Evolutionary conservation across 2,797 vertebrate species (phyloP).

Genomic region (Gallinago nigripennis): DNA sequence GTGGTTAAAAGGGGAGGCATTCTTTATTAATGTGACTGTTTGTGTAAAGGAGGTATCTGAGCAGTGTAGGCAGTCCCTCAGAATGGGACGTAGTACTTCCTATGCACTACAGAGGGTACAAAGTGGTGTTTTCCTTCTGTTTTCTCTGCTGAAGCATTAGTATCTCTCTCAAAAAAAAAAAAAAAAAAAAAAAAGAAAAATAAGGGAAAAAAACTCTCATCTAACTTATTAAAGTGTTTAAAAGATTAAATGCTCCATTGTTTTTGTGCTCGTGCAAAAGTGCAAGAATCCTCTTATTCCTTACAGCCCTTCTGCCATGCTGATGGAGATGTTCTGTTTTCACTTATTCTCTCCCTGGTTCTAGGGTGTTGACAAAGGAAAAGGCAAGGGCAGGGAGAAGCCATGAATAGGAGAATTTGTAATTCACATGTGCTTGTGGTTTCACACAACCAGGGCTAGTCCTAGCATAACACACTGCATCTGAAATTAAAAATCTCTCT

Average conservation of each 20-base stretch:
- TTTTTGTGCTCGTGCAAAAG: background rate
- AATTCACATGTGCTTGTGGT: background rate
- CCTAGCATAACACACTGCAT: background rate
- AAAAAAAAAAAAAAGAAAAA: too few relatives aligned
- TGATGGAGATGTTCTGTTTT: background rate
- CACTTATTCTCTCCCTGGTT: background rate
- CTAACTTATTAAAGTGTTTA: background rate
- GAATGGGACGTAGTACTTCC: background rate
- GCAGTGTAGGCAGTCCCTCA: background rate
- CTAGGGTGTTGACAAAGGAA: background rate
- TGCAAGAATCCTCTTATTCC: background rate
- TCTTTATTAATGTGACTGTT: conserved; percentile 32
- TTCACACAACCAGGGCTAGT: background rate
- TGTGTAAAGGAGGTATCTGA: conserved; percentile 2
- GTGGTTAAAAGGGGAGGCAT: conserved; percentile 26
- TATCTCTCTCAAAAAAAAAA: background rate
- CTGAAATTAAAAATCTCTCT: background rate
- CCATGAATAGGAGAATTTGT: background rate
- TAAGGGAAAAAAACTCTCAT: background rate
- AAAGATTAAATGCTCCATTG: background rate
- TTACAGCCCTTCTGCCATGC: background rate
- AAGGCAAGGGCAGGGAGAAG: background rate
- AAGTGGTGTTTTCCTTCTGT: background rate
- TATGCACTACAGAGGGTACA: background rate
- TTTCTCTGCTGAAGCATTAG: background rate